Percentiles rank a stretch among this genome's conserved stretches.
Evolutionary conservation across 2,113 vertebrate genomes (phyloP).

Genomic region (Turdus rufiventris): DNA sequence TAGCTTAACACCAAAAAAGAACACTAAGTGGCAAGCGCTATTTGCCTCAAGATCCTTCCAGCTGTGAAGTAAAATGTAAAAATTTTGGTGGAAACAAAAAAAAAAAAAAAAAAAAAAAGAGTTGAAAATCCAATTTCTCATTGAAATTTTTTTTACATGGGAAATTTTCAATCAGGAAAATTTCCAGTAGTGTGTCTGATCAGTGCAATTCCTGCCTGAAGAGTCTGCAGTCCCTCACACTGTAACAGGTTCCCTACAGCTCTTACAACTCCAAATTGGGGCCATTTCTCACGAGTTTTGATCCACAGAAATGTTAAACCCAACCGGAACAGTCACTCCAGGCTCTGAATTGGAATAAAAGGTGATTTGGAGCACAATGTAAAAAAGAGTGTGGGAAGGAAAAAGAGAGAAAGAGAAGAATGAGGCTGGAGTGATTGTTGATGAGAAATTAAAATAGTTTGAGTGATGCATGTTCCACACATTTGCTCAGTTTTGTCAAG

Average conservation of each 20-base stretch:
- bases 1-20: slow-evolving; percentile 10
- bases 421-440: background rate
- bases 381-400: background rate
- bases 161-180: background rate
- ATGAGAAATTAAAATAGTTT: background rate
- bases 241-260: background rate
- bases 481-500: background rate
- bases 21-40: background rate
- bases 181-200: background rate
- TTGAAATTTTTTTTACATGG: background rate
- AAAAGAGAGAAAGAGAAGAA: background rate
- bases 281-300: background rate
- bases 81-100: background rate
- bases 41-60: slow-evolving; percentile 19
- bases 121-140: background rate
- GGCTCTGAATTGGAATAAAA: background rate
- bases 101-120: background rate
- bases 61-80: slow-evolving; percentile 27
- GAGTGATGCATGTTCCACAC: background rate
- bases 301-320: background rate
- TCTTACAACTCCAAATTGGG: background rate
- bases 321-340: background rate
- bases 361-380: background rate
- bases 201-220: background rate
- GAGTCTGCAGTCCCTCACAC: background rate